Base-by-base conservation (phyloP, 1,140 invertebrate species). In the Drosophila kepulauana region DNA sequence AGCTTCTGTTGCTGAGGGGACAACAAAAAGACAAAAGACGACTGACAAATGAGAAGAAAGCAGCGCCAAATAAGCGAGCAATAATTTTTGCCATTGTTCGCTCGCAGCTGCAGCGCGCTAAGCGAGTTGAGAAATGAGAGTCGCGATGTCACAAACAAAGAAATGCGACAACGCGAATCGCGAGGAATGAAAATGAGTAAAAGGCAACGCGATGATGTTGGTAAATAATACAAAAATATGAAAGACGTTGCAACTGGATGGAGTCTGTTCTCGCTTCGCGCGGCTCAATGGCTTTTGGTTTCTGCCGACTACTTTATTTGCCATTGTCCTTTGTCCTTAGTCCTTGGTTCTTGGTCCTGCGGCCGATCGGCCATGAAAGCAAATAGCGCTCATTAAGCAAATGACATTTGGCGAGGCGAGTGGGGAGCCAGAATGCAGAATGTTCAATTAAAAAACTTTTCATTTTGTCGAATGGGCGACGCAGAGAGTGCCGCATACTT, bases 381-480 rank as follows among this genome's bases (percentile, higher is more conserved):
- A 65, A 71, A 71, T 62, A 61, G 68, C 62, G 56, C 74, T 72
- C 62, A 76, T 76, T 72, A 76, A 30, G 62, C 16, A 72, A 76
- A 77, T 81, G 66, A 54, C 51, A 54, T 54, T 54, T n/a, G 49
- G 45, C 20, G 20, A 25, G 20, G 33, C 25, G 51, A 46, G 54
- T 20, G 25, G 64, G 38, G 49, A 57, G 13, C 64, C 33, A 38
- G 35, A 48, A 76, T 79, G 62, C 61, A 72, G 61, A 81, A 78
- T 72, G 80, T 87, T 87, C 80, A 87, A 87, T 87, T 87, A 87
- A 88, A 80, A 82, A 86, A 65, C 63, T 80, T 80, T 75, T 46
- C 30, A 28, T 33, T 33, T 46, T 35, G 16, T 5, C n/a, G 41
- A 25, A 41, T 16, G 28, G 1, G 28, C 25, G 25, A 46, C 61